Evolutionary conservation across 1,140 invertebrate genomes (phyloP).

Genomic region (Aricia agestis): DNA sequence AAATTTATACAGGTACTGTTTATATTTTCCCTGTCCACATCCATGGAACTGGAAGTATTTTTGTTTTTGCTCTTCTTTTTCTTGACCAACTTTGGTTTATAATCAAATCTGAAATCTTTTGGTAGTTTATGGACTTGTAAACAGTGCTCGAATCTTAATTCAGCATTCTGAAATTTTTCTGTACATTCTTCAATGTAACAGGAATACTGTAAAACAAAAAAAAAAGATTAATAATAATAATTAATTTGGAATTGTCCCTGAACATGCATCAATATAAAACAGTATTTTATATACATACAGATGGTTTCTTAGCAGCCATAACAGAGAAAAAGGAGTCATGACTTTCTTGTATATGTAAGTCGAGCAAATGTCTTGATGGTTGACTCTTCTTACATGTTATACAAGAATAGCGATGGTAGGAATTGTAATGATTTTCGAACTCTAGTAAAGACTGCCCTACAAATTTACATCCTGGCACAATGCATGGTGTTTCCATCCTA

Average conservation of each 20-base stretch:
- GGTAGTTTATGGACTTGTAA: slow-evolving; percentile 80
- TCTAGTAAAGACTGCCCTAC: slow-evolving; percentile 47
- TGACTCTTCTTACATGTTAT: slow-evolving; percentile 77
- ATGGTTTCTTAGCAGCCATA: slow-evolving; percentile 78
- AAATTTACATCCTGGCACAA: slow-evolving; percentile 53
- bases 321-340: slow-evolving; percentile 84
- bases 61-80: slow-evolving; percentile 27
- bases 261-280: too few species aligned
- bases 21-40: slow-evolving; percentile 34
- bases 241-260: background rate
- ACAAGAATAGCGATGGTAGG: slow-evolving; percentile 57
- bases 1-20: slow-evolving; percentile 48
- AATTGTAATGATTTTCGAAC: slow-evolving; percentile 64
- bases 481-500: slow-evolving; percentile 52
- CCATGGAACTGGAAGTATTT: slow-evolving; percentile 43
- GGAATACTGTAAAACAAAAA: slow-evolving; percentile 75
- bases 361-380: slow-evolving; percentile 80
- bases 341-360: slow-evolving; percentile 82
- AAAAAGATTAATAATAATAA: too few species aligned
- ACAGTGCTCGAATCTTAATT: slow-evolving; percentile 79
- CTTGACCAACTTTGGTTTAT: slow-evolving; percentile 36
- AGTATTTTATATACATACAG: slow-evolving; percentile 67
- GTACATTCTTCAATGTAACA: slow-evolving; percentile 82
- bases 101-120: slow-evolving; percentile 79
- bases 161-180: slow-evolving; percentile 73